These are phyloP conservation scores for Petrocephalus microphthalmus DNA, from an alignment of 2,113 vertebrate genomes.

Conservation along the genomic window DNA sequence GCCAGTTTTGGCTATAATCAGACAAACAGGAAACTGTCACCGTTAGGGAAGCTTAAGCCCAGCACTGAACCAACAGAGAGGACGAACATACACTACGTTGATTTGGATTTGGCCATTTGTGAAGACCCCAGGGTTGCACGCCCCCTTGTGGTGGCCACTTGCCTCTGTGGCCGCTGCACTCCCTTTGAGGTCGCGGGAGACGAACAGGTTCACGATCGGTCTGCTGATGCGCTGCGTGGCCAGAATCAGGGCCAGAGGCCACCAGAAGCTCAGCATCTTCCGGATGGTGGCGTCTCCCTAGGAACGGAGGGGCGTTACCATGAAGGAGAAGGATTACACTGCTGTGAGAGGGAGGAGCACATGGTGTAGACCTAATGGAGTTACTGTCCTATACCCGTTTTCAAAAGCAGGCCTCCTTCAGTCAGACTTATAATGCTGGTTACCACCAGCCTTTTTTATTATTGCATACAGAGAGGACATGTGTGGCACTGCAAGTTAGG, in stretches of 20 bases:
- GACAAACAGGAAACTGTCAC: background rate
- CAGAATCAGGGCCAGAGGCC: slow-evolving; percentile 13
- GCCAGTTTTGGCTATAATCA: background rate
- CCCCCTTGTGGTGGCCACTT: slow-evolving; percentile 10
- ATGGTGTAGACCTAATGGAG: background rate
- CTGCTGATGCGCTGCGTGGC: slow-evolving; percentile 94
- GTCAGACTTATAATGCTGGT: background rate
- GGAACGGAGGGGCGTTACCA: background rate
- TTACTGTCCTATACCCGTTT: background rate
- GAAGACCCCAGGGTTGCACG: background rate
- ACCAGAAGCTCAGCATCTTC: slow-evolving; percentile 87
- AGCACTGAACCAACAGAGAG: background rate
- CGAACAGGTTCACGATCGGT: slow-evolving; percentile 96
- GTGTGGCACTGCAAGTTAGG: background rate
- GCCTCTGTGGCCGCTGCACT: slow-evolving; percentile 39
- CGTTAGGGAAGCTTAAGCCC: background rate
- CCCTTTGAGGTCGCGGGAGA: slow-evolving; percentile 74
- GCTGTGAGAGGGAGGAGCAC: background rate
- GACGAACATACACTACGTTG: background rate
- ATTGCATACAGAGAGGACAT: background rate
- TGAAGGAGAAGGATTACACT: background rate
- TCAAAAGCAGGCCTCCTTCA: background rate
- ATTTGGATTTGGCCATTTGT: background rate
- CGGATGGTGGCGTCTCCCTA: slow-evolving; percentile 90
- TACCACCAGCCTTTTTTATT: background rate